These are phyloP conservation scores for Dicroscelio sp. DNA, from an alignment of 2,888 invertebrate species.

Conservation along the genomic window DNA sequence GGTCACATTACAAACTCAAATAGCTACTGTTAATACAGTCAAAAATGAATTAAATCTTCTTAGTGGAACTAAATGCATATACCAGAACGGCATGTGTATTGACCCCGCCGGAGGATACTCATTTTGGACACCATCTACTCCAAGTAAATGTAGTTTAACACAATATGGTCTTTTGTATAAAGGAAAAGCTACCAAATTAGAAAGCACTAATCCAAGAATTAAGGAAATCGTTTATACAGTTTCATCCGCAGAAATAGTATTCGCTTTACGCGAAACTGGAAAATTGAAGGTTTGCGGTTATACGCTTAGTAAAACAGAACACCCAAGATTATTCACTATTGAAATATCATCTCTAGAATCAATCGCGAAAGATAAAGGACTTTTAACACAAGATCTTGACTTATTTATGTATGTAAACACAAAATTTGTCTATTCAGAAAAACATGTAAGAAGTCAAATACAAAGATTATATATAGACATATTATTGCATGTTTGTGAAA, in stretches of 20 bases:
- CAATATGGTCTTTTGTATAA: constrained; percentile 78
- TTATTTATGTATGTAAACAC: constrained; percentile 83
- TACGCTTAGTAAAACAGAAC: constrained; percentile 58
- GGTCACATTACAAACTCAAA: neutral
- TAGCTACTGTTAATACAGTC: neutral
- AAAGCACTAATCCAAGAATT: neutral
- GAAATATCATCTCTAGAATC: constrained; percentile 12
- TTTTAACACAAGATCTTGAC: constrained; percentile 69
- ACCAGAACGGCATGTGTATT: neutral
- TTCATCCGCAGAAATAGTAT: constrained; percentile 58
- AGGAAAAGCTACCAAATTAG: constrained; percentile 59
- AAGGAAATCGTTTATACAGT: constrained; percentile 63
- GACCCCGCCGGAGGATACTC: neutral
- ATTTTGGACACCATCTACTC: neutral
- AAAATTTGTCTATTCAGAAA: constrained; percentile 86
- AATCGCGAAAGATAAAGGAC: neutral
- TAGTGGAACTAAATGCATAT: constrained; percentile 39
- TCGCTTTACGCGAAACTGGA: constrained; percentile 66
- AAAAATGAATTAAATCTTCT: neutral
- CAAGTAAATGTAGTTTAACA: constrained; percentile 46
- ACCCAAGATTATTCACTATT: constrained; percentile 65
- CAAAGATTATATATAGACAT: constrained; percentile 82
- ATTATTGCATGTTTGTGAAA: constrained; percentile 81
- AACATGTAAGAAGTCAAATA: constrained; percentile 80
- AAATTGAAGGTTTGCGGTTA: constrained; percentile 37